phyloP scores from a whole-genome alignment of 2,113 vertebrate genomes.

The Urocolius indicus region DNA sequence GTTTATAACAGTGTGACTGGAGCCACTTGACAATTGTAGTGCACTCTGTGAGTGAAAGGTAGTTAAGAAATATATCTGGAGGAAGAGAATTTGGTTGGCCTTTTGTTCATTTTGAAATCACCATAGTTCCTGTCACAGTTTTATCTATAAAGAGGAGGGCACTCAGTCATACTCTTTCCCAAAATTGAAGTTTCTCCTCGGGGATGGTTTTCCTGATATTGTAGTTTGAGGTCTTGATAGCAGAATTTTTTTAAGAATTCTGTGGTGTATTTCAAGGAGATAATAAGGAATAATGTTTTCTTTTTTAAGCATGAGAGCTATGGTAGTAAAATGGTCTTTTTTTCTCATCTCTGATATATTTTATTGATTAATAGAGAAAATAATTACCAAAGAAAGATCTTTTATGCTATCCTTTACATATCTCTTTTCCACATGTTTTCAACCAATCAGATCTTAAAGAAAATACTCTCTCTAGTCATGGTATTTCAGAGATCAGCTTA shows the following conservation, averaged over 20 bases:
- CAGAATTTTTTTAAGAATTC: conserved; percentile 10
- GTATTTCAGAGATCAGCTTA: background rate
- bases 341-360: background rate
- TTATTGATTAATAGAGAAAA: background rate
- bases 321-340: background rate
- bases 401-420: background rate
- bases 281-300: conserved; percentile 10
- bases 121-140: background rate
- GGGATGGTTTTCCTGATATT: conserved; percentile 4
- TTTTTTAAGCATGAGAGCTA: background rate
- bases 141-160: conserved; percentile 38
- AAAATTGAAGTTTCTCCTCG: conserved; percentile 54
- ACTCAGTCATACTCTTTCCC: conserved; percentile 52
- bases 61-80: conserved; percentile 56
- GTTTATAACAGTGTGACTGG: background rate
- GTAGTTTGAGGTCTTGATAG: conserved; percentile 1
- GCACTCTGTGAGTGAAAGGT: conserved; percentile 17
- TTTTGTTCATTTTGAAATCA: conserved; percentile 58
- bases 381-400: background rate
- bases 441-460: background rate
- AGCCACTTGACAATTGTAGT: conserved; percentile 37
- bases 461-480: background rate
- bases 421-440: background rate
- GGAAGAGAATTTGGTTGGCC: conserved; percentile 23
- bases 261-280: background rate